Conservation (phyloP, 2,888 invertebrate species). For the Candidula unifasciata region DNA sequence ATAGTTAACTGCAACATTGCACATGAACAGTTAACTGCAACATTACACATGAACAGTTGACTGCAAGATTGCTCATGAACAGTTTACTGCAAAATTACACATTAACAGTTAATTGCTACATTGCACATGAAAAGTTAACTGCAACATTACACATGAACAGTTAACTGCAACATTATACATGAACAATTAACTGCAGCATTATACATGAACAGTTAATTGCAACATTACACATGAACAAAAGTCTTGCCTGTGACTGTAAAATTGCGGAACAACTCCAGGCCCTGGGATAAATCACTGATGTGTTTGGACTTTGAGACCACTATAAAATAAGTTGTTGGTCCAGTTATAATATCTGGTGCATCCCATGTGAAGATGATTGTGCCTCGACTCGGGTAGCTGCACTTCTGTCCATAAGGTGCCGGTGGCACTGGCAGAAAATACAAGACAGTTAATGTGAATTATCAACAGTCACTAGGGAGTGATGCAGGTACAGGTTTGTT, state of each 20-base stretch:
- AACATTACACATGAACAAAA: background rate
- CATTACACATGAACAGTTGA: too few relatives aligned
- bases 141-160: too few relatives aligned
- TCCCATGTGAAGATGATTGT: slow-evolving; percentile 12
- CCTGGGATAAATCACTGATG: background rate
- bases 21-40: too few relatives aligned
- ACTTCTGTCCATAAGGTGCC: slow-evolving; percentile 6
- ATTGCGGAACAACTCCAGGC: background rate
- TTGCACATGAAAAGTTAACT: too few relatives aligned
- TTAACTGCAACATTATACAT: background rate
- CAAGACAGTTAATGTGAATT: too few relatives aligned
- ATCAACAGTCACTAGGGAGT: too few relatives aligned
- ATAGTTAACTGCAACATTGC: too few relatives aligned
- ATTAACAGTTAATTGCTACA: too few relatives aligned
- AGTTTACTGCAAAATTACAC: too few relatives aligned
- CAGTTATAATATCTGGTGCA: background rate
- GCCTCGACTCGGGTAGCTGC: slow-evolving; percentile 1
- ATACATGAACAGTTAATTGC: background rate
- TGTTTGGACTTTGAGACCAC: background rate
- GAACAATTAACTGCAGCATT: background rate
- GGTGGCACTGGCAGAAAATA: background rate
- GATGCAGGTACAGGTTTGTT: too few relatives aligned
- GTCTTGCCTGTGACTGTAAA: background rate
- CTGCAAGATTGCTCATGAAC: too few relatives aligned
- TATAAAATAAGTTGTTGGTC: slow-evolving; percentile 10